phyloP scores from a whole-genome alignment of 2,113 vertebrate genomes.

The Clarias batrachus region DNA sequence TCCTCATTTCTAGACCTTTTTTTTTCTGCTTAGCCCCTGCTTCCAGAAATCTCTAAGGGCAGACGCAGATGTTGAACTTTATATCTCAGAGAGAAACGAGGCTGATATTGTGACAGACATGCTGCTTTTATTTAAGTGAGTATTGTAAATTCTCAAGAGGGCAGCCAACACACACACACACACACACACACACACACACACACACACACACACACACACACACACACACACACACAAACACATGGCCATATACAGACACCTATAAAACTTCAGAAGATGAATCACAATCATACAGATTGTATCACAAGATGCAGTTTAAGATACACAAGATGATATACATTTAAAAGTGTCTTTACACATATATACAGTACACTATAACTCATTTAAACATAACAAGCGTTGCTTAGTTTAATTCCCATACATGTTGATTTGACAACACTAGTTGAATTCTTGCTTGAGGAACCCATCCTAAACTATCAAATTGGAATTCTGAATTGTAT shows the following conservation, averaged over 20 bases:
- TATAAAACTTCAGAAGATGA: neutral
- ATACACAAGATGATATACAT: neutral
- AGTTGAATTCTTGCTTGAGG: neutral
- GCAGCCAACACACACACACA: no score
- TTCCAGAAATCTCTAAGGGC: neutral
- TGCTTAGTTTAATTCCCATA: neutral
- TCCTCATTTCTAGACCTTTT: neutral
- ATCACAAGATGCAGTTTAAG: neutral
- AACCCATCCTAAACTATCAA: neutral
- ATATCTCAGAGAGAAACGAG: neutral
- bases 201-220: neutral
- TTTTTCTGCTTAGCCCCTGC: neutral
- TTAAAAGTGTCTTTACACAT: neutral
- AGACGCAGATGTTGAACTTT: neutral
- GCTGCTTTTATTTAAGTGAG: neutral
- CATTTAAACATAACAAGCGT: neutral
- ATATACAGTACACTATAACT: neutral
- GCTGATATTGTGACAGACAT: neutral
- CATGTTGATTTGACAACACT: neutral
- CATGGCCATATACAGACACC: neutral
- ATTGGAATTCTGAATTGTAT: neutral
- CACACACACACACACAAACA: no score
- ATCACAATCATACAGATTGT: no score
- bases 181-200: neutral
- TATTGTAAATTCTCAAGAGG: neutral